Base-by-base conservation (phyloP, 2,888 invertebrate genomes). In the Cinara cedri region DNA sequence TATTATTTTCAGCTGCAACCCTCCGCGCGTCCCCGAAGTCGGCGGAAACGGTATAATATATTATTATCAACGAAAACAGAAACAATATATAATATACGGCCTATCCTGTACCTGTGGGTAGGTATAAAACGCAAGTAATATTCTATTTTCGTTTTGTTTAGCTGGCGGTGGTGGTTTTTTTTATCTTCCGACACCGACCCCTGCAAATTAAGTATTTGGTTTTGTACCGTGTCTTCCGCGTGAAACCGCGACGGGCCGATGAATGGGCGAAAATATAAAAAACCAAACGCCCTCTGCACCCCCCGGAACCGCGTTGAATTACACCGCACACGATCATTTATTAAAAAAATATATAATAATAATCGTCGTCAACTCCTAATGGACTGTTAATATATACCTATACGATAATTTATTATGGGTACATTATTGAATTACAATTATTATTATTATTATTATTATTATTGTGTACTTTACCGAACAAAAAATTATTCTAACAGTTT, bases 21-120 rank as follows among this genome's bases (percentile, higher is more conserved):
- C 49, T 34, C 34, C 3, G 34, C 34, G n/a, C 60, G 34, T 26
- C 46, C 24, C 78, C 60, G 78, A n/a, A n/a, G n/a, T 78, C 78
- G 70, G 62, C 78, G 60, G 42, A 49, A 78, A 70, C 60, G 60
- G 42, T 78, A n/a, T n/a, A 70, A 60, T 51, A 70, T 78, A 70
- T 70, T 6, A 34, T 6, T 4, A 34, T 4, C 3, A 3, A 3
- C 34, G 26, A 46, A 51, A n/a, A 42, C 70, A 42, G 60, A 49
- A 49, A 78, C 68, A 78, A 78, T 72, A 57, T 21, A 57, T 55
- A 19, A 24, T 66, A 44, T 44, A 14, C n/a, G 16, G n/a, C 6
- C n/a, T n/a, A n/a, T n/a, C n/a, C n/a, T n/a, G n/a, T n/a, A 34
- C 34, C 34, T 34, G 34, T 34, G 34, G 3, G 6, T 34, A 34